Evolutionary conservation across 1,140 invertebrate genomes (phyloP), one percentile per base, ranked within the genome.

Genomic region (Megalonaias nervosa): DNA sequence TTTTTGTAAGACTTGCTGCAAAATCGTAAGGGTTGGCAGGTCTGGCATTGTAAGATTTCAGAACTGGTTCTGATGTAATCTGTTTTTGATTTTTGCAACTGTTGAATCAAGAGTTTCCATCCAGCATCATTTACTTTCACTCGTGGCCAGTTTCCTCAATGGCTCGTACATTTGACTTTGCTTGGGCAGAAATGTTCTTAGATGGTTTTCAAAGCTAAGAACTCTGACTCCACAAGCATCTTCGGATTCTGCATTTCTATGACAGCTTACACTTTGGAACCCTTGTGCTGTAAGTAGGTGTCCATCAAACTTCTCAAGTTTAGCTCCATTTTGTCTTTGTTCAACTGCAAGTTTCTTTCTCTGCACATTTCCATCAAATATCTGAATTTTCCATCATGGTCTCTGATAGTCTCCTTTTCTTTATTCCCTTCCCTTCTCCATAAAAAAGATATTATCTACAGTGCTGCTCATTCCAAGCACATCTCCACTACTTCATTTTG

Each of bases 201-300:
- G 78, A 67, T 81, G 84, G 66, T 80, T 84, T 5, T 84, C 71
- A 5, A 84, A 61, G 23, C 84, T 80, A 60, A 80, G 31, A 15
- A 84, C 80, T 15, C 78, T 67, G 19, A 87, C 74, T 56, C 72
- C 80, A 67, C 73, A 77, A 31, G 86, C 70, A 71, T 85, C 83
- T 19, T 81, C 17, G 92, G 91, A n/a, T 65, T 74, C 12, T 87
- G 83, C 76, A 89, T 89, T 2, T 92, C 82, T n/a, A 84, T 21
- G 6, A 92, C 89, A 12, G 90, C 86, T 57, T 77, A 72, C 0
- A 91, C 77, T 78, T 91, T 91, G 1, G 80, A 92, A 79, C 6
- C 91, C 91, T 56, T 89, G 75, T 38, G n/a, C 57, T 9, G 64
- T 74, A 15, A 77, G 38, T 61, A 67, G 60, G 16, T 77, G 77